A percentile compares a stretch with the other conserved stretches of the same genome.
These are phyloP conservation scores for Aplochiton taeniatus DNA, from an alignment of 2,797 vertebrate genomes.

Conservation along the genomic window DNA sequence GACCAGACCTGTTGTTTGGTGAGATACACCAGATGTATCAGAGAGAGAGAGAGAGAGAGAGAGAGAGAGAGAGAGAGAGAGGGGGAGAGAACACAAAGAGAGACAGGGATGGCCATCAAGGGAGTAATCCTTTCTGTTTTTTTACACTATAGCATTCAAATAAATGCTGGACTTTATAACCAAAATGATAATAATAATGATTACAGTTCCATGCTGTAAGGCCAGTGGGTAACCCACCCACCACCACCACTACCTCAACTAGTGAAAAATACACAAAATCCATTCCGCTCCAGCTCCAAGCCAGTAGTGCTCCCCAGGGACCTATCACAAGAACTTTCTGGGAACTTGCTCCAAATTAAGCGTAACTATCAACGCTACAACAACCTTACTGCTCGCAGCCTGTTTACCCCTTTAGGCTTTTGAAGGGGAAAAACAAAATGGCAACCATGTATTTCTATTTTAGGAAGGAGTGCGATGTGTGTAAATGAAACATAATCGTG, in stretches of 20 bases:
- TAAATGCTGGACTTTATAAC: too few species aligned
- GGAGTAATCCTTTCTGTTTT: too few species aligned
- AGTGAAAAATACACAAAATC: not conserved
- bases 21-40: conserved; percentile 17
- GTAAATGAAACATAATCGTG: not conserved
- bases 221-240: too few species aligned
- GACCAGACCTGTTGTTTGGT: not conserved
- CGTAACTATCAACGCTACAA: conserved; percentile 29
- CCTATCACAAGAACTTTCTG: conserved; percentile 28
- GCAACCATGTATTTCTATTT: conserved; percentile 44
- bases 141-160: too few species aligned
- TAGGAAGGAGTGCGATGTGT: conserved; percentile 22
- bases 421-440: conserved; percentile 16
- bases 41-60: not conserved
- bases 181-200: too few species aligned
- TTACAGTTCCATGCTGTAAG: too few species aligned
- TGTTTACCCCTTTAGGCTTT: conserved; percentile 52
- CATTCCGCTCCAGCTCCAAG: conserved; percentile 1
- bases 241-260: not conserved
- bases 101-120: not conserved
- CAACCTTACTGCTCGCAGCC: conserved; percentile 17
- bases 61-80: conserved; percentile 1
- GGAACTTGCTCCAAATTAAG: conserved; percentile 42
- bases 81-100: not conserved
- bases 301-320: conserved; percentile 24